Base-by-base conservation (phyloP, 2,113 vertebrate species). In the Nycticorax nycticorax region DNA sequence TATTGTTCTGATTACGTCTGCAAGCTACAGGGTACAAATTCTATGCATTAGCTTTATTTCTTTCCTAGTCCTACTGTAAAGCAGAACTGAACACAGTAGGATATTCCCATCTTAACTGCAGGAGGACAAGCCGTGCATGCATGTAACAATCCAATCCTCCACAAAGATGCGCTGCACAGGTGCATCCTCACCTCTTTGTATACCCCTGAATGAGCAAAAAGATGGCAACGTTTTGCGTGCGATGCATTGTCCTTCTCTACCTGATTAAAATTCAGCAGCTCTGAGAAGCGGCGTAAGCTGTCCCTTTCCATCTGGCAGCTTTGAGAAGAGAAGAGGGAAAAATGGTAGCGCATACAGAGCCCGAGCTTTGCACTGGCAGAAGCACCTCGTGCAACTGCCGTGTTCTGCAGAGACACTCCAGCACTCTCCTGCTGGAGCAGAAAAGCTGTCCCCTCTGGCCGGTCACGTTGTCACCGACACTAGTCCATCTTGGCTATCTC, bases 231-330 rank as follows among this genome's bases (percentile, higher is more conserved):
- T 45, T 88, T 13, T 75, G 59, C 9, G 15, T 52, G 60, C 41
- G 23, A 5, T 0, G 4, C 41, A 9, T 77, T 27, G 1, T 79
- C 60, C 59, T 94, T 16, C 57, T 63, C 37, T 35, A 37, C 80
- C 86, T 68, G 72, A 78, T 72, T 64, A 86, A 86, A 88, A 66
- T 87, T 74, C 92, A 75, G 74, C 50, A 48, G 74, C 87, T 57
- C 81, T 78, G 66, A 73, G 91, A 67, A 86, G 91, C 1, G 6
- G 32, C 0, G 0, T 4, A 52, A 87, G 30, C 43, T 77, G 59
- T 68, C 62, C 83, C 84, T 66, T 72, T 55, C 89, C 83, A 88
- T 91, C 60, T 93, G 93, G 66, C 89, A 88, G 27, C 15, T 89
- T 28, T 74, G 64, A 41, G 71, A 37, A 47, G 43, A 39, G 21